Base-by-base conservation (phyloP, 2,888 invertebrate genomes). In the Lottia scabra region DNA sequence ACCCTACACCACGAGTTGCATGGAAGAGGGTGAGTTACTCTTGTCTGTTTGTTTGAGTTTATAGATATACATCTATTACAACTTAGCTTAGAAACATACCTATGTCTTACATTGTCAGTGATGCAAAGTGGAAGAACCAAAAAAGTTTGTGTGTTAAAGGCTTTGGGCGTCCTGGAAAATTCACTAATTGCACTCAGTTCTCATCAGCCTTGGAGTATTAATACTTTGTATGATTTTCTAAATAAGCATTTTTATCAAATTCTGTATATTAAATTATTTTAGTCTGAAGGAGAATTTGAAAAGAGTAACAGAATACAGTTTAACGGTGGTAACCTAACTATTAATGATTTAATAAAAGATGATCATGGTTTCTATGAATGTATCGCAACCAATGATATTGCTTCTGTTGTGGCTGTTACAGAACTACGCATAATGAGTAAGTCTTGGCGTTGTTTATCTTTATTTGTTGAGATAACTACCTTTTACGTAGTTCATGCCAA, bases 331-430 rank as follows among this genome's bases (percentile, higher is more conserved):
- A 97, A 97, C 91, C 93, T 98, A 85, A 97, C 97, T 79, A 95
- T 98, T 80, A 95, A 95, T 85, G 94, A 94, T 83, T 92, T 98
- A 82, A 92, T 95, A 13, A 93, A 96, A 65, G 93, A 95, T 77
- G 98, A 98, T 91, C 96, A 97, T 90, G 98, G 97, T 65, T 95
- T 94, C 88, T 98, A 98, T 90, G 97, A 98, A 91, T 98, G 98
- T 91, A 95, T 97, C 82, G 97, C 96, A 30, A 94, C 94, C 77
- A 98, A 98, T 90, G 97, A 97, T 91, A 97, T 98, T 82, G 96
- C 97, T 64, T 97, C 96, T n/a, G 94, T 98, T 88, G 94, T 96
- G 72, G 94, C 95, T 26, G 93, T 95, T 80, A 88, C 90, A 27
- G 81, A 87, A 63, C 84, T 91, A 45, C 83, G 89, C 68, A 87